Percentiles rank a stretch among this genome's conserved stretches.
Evolutionary conservation across 2,113 vertebrate species (phyloP).

Genomic region (Hassar affinis): DNA sequence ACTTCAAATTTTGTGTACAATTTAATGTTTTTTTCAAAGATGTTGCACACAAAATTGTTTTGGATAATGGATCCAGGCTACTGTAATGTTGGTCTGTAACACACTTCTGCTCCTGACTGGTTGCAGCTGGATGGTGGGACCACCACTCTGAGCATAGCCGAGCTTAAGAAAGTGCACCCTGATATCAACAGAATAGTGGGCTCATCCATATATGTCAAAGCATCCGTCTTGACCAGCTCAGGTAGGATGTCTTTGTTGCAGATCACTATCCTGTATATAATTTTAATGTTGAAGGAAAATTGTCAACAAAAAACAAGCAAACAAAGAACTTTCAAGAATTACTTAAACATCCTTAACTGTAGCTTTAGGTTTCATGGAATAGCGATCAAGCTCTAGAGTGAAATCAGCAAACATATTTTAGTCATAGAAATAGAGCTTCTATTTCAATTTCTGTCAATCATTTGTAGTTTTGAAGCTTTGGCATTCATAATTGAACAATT

Average conservation of each 20-base stretch:
- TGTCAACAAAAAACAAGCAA: neutral
- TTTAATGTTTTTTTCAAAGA: too few species aligned
- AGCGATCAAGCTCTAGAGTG: neutral
- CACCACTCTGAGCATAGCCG: constrained; percentile 60
- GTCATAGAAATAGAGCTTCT: neutral
- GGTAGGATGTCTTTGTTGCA: constrained; percentile 56
- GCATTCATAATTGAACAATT: neutral
- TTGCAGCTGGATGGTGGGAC: constrained; percentile 67
- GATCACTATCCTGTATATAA: neutral
- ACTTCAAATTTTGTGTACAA: too few species aligned
- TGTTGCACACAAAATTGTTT: neutral
- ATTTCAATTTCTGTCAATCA: neutral
- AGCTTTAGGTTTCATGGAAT: neutral
- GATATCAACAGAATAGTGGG: constrained; percentile 61
- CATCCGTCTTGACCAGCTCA: constrained; percentile 70
- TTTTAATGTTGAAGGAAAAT: neutral
- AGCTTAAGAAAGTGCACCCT: constrained; percentile 63
- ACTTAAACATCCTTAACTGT: neutral
- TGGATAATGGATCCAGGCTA: neutral
- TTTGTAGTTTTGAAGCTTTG: neutral
- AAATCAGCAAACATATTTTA: neutral
- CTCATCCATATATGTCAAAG: constrained; percentile 69
- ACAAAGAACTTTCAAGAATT: neutral
- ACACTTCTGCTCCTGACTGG: neutral
- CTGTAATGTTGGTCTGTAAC: neutral